These are phyloP conservation scores for Lacanobia oleracea DNA, from an alignment of 2,888 invertebrate genomes.

Conservation along the genomic window DNA sequence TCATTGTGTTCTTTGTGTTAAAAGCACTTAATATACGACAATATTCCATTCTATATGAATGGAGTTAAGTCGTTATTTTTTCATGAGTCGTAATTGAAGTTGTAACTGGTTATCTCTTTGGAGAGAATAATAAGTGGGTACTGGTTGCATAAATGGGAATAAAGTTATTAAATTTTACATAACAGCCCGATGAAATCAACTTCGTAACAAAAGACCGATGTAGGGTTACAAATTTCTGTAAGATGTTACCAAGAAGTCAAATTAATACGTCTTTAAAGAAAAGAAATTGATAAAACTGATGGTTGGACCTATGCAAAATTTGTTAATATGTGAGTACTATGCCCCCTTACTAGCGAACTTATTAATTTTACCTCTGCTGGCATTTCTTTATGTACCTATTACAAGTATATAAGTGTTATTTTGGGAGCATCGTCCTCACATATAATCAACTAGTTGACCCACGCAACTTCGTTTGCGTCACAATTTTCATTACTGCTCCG, in stretches of 20 bases:
- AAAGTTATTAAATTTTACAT: constrained; percentile 25
- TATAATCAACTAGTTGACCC: too few relatives aligned
- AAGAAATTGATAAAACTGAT: neutral
- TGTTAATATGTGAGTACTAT: too few relatives aligned
- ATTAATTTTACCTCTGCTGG: too few relatives aligned
- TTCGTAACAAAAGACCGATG: neutral
- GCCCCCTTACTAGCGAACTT: too few relatives aligned
- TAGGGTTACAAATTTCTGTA: neutral
- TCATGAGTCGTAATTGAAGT: constrained; percentile 56
- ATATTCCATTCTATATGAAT: constrained; percentile 52
- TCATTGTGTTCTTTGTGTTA: constrained; percentile 57
- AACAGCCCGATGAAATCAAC: neutral
- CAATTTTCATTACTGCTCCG: too few relatives aligned
- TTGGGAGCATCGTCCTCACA: too few relatives aligned
- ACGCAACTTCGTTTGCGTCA: too few relatives aligned
- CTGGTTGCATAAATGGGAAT: constrained; percentile 10
- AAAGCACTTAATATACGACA: constrained; percentile 47
- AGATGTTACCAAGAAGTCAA: neutral
- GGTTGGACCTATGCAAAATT: neutral
- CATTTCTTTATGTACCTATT: too few relatives aligned
- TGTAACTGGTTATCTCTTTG: constrained; percentile 45
- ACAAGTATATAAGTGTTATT: too few relatives aligned
- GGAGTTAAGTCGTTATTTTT: constrained; percentile 49
- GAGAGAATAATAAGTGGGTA: constrained; percentile 35
- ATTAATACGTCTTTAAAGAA: neutral